Conservation (phyloP, 2,888 invertebrate species). For the Ichneumoninae sp. region DNA sequence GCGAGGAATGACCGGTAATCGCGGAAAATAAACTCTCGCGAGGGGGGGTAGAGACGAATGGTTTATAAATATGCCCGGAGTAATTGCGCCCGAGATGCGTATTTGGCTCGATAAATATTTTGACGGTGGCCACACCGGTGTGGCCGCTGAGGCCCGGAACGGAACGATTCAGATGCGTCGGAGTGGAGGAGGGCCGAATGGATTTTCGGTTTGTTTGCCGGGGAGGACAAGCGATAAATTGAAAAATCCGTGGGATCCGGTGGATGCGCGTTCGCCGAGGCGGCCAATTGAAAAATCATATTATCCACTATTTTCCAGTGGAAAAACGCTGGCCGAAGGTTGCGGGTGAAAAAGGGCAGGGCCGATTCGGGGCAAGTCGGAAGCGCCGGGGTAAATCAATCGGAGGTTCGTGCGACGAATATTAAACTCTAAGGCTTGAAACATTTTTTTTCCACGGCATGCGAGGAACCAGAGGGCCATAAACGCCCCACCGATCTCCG, state of each 20-base stretch:
- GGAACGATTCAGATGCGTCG: background rate
- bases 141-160: background rate
- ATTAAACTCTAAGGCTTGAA: background rate
- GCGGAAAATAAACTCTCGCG: background rate
- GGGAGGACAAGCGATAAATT: slow-evolving; percentile 38
- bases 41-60: background rate
- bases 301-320: background rate
- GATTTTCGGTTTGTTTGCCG: slow-evolving; percentile 45
- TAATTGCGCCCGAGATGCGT: slow-evolving; percentile 44
- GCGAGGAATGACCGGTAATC: slow-evolving; percentile 14
- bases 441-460: background rate
- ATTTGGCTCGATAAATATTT: slow-evolving; percentile 43
- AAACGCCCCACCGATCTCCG: background rate
- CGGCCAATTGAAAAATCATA: slow-evolving; percentile 49
- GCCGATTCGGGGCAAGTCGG: background rate
- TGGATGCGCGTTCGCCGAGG: background rate
- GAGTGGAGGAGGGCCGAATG: background rate
- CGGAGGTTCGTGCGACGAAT: background rate
- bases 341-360: background rate
- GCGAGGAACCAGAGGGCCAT: too few species aligned
- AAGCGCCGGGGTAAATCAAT: background rate
- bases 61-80: slow-evolving; percentile 22
- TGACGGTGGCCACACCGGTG: slow-evolving; percentile 4
- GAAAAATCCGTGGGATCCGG: slow-evolving; percentile 39
- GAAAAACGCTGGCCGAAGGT: background rate